Percentiles rank a stretch among this genome's conserved stretches.
phyloP scores from a whole-genome alignment of 53 echinoderm and acorn worm genomes.

The Actinopyga echinites region DNA sequence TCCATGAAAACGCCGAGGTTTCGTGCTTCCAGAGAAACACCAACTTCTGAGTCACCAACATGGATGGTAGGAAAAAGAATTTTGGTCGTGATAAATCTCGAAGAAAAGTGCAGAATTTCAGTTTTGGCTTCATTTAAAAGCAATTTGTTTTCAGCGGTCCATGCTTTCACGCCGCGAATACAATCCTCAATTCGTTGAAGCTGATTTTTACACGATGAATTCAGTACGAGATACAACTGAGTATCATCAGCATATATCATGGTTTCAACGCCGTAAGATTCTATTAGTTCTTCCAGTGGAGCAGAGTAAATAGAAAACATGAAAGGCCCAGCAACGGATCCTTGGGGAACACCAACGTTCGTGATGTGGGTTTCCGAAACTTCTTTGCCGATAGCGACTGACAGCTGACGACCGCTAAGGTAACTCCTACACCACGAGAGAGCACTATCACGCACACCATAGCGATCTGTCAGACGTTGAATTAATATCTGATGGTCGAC shows the following conservation, averaged over 20 bases:
- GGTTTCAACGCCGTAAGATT: background rate
- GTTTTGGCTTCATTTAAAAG: background rate
- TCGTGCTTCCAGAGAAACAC: no score
- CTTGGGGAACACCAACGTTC: no score
- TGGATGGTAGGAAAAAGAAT: background rate
- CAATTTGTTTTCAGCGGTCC: no score
- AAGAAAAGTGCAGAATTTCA: background rate
- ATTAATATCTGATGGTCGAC: constrained; percentile 13
- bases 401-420: no score
- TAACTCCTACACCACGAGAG: background rate
- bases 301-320: background rate
- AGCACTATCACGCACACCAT: background rate
- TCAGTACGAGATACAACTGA: background rate
- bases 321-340: no score
- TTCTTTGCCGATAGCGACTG: no score
- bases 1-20: no score
- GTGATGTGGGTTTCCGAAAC: no score
- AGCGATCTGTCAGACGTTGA: background rate
- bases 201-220: background rate
- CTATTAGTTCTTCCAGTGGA: background rate
- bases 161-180: background rate
- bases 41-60: background rate
- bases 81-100: no score
- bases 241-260: background rate
- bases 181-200: background rate